Base-by-base conservation (phyloP, 2,888 invertebrate genomes). In the Scaptomyza caliginosa region DNA sequence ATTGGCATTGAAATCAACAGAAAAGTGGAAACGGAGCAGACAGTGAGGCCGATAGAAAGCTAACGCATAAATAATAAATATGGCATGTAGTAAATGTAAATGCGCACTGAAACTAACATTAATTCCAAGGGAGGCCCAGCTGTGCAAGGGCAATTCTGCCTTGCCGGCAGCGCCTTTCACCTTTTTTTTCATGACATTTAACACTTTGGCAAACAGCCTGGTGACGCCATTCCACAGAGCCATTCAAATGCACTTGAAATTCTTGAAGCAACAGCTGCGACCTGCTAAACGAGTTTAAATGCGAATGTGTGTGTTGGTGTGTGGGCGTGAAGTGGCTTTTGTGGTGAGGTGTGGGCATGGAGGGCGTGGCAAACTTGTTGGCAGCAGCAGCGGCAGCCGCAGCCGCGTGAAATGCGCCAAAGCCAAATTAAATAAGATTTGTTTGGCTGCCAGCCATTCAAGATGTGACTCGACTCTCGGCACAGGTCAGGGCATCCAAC, bases 181-280 rank as follows among this genome's bases (percentile, higher is more conserved):
- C 21, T 5, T 24, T 8, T 34, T 26, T 56, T 46, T 58, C 78
- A 68, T 87, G 88, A 83, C 86, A 85, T 87, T 83, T 87, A 83
- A 83, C 83, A 83, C 83, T 83, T 83, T 87, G 71, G 78, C 88
- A 82, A 82, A 82, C 86, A 67, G 68, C 65, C 64, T 58, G 54
- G 32, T 38, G 52, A 55, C 42, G 49, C 52, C 64, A 62, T 72
- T 63, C 63, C 73, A 52, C 42, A 50, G 51, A 66, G 65, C 87
- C 82, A 83, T 83, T 87, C 79, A 87, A 87, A 85, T 83, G 83
- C 83, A 83, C 83, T 83, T 87, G 78, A 82, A 85, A 82, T 86
- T 78, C 86, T 63, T 46, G 83, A 78, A 87, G 83, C 83, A 83
- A 83, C 83, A 83, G 88, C 83, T 83, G 83, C 67, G 88, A 67